These are phyloP conservation scores for Venturia canescens DNA, from an alignment of 1,140 invertebrate species.

Conservation along the genomic window DNA sequence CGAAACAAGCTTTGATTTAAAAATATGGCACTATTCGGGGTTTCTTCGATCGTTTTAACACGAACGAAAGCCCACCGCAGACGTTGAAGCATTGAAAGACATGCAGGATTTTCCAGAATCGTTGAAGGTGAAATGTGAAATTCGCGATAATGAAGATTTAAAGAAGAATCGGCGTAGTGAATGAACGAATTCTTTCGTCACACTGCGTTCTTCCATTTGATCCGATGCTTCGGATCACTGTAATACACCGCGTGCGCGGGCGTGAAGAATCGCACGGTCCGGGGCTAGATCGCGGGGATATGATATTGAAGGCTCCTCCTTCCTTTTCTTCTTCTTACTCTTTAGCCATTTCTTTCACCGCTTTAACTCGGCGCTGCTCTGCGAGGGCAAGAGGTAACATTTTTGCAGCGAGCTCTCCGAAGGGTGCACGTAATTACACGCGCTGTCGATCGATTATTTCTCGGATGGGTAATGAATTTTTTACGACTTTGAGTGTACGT, in stretches of 20 bases:
- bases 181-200: constrained; percentile 36
- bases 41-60: no score
- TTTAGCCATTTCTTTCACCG: not conserved
- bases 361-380: not conserved
- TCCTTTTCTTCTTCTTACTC: not conserved
- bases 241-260: not conserved
- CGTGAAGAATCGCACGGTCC: constrained; percentile 22
- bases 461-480: constrained; percentile 73
- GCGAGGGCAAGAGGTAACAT: constrained; percentile 19
- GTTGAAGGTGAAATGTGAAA: not conserved
- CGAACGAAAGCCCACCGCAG: not conserved
- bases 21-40: no score
- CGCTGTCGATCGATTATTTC: constrained; percentile 69
- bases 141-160: constrained; percentile 25
- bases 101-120: not conserved
- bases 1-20: not conserved
- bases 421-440: constrained; percentile 72
- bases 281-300: constrained; percentile 44
- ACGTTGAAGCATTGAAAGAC: not conserved
- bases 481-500: constrained; percentile 62
- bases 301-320: constrained; percentile 6
- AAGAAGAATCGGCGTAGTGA: constrained; percentile 30
- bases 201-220: constrained; percentile 41
- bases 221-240: constrained; percentile 37
- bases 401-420: constrained; percentile 27